Evolutionary conservation across 2,797 vertebrate species (phyloP), one percentile per base, ranked within the genome.

Genomic region (Darevskia mixta): DNA sequence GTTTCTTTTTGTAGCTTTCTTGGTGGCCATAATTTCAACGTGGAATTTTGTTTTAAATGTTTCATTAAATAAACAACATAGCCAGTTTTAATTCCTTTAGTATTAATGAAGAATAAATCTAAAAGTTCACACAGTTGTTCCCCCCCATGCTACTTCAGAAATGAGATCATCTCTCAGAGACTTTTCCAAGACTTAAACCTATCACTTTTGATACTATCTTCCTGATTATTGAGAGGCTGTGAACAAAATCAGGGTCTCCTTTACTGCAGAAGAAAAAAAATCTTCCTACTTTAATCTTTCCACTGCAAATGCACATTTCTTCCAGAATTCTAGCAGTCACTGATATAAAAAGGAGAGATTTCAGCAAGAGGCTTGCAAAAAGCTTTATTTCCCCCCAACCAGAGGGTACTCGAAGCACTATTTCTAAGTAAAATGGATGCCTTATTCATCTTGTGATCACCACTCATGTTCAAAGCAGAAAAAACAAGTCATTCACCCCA

Each of bases 171-270:
- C 94, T 95, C 87, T 86, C 58, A 71, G 25, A 89, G 89, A 93
- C 94, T 94, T 91, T 88, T 35, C 85, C 87, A 88, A 76, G 87
- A 92, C 86, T 92, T 87, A 89, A 91, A 93, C 88, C 85, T 83
- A 94, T 91, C 90, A 94, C 94, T 94, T 92, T 88, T 80, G 87
- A 92, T 72, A 92, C 17, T 55, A 67, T 67, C 61, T 77, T 45
- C 38, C 81, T 17, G 77, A 67, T 32, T 83, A 55, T 15, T 75
- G 0, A 77, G 10, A 75, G 10, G 5, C 73, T 25, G 18, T 75
- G 58, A 45, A 45, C n/a, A 38, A 67, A 20, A 7, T 43, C 38
- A 2, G 20, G 49, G 66, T 41, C 38, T 79, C 58, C 8, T 75
- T 76, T 61, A 27, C 45, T 3, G 20, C 5, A 27, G 13, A 49